Conservation (phyloP, 2,888 invertebrate genomes). For the Temnothorax unifasciatus region DNA sequence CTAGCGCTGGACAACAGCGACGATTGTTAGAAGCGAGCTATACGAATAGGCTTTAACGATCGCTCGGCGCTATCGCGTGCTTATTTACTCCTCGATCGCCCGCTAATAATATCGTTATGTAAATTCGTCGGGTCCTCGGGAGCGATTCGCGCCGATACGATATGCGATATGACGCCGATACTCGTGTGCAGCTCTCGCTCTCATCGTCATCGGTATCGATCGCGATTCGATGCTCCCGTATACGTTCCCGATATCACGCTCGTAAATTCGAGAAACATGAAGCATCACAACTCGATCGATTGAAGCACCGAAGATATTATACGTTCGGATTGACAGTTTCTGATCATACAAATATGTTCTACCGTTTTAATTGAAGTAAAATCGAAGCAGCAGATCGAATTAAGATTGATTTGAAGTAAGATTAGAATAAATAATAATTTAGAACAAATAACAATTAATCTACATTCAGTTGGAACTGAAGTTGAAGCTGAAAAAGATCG, state of each 20-base stretch:
- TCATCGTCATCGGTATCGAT: constrained; percentile 37
- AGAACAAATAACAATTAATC: background rate
- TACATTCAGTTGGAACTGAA: background rate
- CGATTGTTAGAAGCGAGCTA: constrained; percentile 8
- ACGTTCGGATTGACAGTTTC: constrained; percentile 27
- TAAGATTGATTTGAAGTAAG: background rate
- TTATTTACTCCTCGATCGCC: constrained; percentile 79
- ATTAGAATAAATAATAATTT: background rate
- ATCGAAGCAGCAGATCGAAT: background rate
- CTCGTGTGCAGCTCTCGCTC: background rate
- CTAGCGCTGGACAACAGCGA: background rate
- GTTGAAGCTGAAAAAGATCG: background rate
- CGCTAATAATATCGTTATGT: constrained; percentile 83
- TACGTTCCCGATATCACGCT: constrained; percentile 36
- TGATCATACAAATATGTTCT: background rate
- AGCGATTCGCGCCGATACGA: constrained; percentile 61
- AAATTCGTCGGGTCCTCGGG: constrained; percentile 69
- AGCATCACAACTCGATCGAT: constrained; percentile 35
- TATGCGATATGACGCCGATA: constrained; percentile 48
- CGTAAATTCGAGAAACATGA: constrained; percentile 44
- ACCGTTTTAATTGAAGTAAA: background rate
- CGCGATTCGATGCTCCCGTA: background rate
- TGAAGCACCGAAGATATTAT: constrained; percentile 23
- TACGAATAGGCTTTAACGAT: constrained; percentile 32
- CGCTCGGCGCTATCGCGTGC: constrained; percentile 6